These are phyloP conservation scores for Erannis defoliaria DNA, from an alignment of 2,888 invertebrate genomes.

Conservation along the genomic window DNA sequence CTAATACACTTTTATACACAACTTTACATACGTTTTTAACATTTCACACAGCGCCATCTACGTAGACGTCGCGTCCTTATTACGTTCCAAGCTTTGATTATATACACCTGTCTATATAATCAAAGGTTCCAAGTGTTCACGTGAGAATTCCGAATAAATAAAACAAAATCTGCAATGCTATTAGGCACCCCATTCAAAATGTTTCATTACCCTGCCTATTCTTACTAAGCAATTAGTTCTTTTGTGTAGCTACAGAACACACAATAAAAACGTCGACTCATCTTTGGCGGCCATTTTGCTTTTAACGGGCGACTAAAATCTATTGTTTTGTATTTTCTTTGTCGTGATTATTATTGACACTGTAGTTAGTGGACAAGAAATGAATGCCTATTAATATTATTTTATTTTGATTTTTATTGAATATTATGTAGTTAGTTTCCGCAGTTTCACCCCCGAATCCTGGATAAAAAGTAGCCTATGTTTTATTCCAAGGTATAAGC, in stretches of 20 bases:
- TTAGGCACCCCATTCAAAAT: background rate
- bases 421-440: too few species aligned
- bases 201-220: constrained; percentile 9
- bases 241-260: constrained; percentile 24
- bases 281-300: constrained; percentile 34
- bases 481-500: too few species aligned
- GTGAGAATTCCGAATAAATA: background rate
- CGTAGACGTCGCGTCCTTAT: too few species aligned
- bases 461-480: too few species aligned
- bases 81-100: too few species aligned
- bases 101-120: too few species aligned
- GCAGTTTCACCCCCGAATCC: too few species aligned
- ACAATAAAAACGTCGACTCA: constrained; percentile 40
- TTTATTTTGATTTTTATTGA: too few species aligned
- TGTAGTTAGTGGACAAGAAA: constrained; percentile 5
- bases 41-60: too few species aligned
- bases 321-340: constrained; percentile 33
- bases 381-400: background rate
- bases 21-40: too few species aligned
- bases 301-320: constrained; percentile 22
- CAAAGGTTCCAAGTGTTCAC: too few species aligned
- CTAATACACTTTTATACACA: too few species aligned
- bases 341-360: constrained; percentile 21
- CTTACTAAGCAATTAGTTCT: constrained; percentile 27
- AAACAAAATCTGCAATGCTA: background rate